Conservation (phyloP, 37 sponge, comb jelly and placozoan genomes). For the Aplysina aerophoba region DNA sequence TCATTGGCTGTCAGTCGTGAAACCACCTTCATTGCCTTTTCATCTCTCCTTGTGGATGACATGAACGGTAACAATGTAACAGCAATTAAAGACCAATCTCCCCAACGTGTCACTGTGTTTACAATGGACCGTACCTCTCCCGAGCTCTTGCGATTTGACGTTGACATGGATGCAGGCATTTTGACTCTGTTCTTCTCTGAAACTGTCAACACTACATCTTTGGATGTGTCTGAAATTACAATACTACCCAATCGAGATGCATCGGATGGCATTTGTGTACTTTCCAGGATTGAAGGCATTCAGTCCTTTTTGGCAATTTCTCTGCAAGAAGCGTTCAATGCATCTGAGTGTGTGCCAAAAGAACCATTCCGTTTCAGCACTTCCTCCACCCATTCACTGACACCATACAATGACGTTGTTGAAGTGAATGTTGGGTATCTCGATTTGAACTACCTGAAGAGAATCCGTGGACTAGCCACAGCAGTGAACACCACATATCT, state of each 20-base stretch:
- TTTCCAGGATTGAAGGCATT: constrained; percentile 13
- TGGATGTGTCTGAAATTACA: constrained; percentile 64
- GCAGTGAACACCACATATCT: constrained; percentile 58
- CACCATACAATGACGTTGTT: constrained; percentile 68
- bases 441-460: constrained; percentile 85
- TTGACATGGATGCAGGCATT: constrained; percentile 71
- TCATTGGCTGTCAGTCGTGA: constrained; percentile 42
- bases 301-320: not conserved
- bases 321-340: not conserved
- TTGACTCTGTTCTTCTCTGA: constrained; percentile 78
- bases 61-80: constrained; percentile 77
- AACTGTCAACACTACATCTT: constrained; percentile 75
- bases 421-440: constrained; percentile 59
- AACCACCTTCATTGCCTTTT: constrained; percentile 69
- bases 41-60: constrained; percentile 57
- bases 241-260: constrained; percentile 12
- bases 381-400: constrained; percentile 33
- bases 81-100: not conserved
- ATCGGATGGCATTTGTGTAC: constrained; percentile 10
- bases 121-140: constrained; percentile 73
- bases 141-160: constrained; percentile 44
- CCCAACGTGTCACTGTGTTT: constrained; percentile 35
- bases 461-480: constrained; percentile 73
- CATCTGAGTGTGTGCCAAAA: not conserved
- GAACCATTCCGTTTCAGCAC: constrained; percentile 42